Evolutionary conservation across 2,888 invertebrate genomes (phyloP).

Genomic region (Pristionchus arcanus): DNA sequence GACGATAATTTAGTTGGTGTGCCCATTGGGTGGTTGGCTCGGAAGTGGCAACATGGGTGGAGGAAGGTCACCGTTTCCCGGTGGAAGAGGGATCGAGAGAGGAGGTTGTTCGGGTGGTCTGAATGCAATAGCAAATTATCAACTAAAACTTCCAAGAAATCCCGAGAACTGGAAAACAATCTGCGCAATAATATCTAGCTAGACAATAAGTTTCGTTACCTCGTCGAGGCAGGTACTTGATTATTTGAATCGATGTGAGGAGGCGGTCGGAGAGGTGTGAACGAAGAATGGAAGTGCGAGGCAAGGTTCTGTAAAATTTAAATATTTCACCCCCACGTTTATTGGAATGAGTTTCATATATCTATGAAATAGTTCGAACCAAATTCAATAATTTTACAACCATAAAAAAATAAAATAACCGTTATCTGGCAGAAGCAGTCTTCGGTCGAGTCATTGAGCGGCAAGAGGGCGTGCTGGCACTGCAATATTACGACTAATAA

Average conservation of each 20-base stretch:
- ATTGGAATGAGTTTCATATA: neutral
- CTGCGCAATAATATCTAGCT: too few species aligned
- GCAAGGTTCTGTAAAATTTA: conserved; percentile 41
- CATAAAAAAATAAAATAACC: neutral
- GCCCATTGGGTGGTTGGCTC: neutral
- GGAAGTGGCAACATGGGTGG: neutral
- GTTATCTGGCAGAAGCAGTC: conserved; percentile 76
- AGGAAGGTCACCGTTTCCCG: neutral
- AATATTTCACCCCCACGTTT: neutral
- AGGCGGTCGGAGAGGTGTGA: conserved; percentile 42
- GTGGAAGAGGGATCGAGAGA: conserved; percentile 3
- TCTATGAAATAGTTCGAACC: neutral
- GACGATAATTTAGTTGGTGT: neutral
- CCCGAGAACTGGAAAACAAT: too few species aligned
- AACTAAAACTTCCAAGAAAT: too few species aligned
- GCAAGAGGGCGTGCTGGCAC: conserved; percentile 74
- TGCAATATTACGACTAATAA: conserved; percentile 71
- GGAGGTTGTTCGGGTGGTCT: conserved; percentile 2
- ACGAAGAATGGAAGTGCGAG: conserved; percentile 33
- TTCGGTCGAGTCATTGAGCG: conserved; percentile 73
- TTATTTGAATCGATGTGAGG: conserved; percentile 44
- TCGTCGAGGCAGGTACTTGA: neutral
- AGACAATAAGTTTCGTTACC: neutral
- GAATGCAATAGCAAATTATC: neutral
- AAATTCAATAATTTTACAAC: neutral